Evolutionary conservation across 1,140 invertebrate genomes (phyloP).

Genomic region (Andricus grossulariae): DNA sequence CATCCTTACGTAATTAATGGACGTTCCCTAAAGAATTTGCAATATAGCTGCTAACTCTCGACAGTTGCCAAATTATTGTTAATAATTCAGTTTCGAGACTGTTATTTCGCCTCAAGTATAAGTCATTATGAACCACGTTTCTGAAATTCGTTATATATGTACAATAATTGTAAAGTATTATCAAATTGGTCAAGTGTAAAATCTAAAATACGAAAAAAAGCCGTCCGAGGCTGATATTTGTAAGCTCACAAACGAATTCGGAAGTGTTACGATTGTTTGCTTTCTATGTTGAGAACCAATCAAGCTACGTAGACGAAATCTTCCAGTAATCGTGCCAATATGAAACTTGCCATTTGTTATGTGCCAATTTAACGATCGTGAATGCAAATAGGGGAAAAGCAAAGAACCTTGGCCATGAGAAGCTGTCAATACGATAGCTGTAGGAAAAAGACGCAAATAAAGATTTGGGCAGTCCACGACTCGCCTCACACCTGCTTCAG

Average conservation of each 20-base stretch:
- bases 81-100: background rate
- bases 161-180: slow-evolving; percentile 31
- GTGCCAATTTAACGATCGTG: slow-evolving; percentile 66
- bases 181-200: background rate
- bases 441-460: slow-evolving; percentile 11
- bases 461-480: too few relatives aligned
- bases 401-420: slow-evolving; percentile 22
- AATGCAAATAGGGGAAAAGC: slow-evolving; percentile 28
- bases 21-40: background rate
- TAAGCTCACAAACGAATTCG: background rate
- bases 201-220: background rate
- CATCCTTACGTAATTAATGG: background rate
- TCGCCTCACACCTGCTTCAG: too few relatives aligned
- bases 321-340: slow-evolving; percentile 69
- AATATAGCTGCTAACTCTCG: background rate
- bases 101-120: background rate
- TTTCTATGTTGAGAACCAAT: background rate
- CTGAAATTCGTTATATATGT: slow-evolving; percentile 20
- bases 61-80: background rate
- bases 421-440: slow-evolving; percentile 2
- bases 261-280: slow-evolving; percentile 6
- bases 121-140: slow-evolving; percentile 12
- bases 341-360: slow-evolving; percentile 69
- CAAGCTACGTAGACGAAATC: slow-evolving; percentile 24
- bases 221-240: slow-evolving; percentile 8